These are phyloP conservation scores for Otolemur crassicaudatus DNA, from an alignment of 2,797 vertebrate genomes.

Conservation along the genomic window DNA sequence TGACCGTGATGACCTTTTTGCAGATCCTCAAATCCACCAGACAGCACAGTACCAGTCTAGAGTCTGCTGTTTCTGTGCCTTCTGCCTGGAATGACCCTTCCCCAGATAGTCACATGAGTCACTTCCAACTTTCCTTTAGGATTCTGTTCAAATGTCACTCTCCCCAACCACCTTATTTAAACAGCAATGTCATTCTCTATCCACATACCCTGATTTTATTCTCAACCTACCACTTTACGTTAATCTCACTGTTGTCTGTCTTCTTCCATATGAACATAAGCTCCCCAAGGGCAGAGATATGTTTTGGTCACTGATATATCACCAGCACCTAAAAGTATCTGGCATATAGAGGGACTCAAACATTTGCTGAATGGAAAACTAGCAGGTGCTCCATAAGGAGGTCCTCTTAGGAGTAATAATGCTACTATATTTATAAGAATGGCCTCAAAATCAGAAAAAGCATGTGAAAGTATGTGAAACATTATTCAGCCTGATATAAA, in stretches of 20 bases:
- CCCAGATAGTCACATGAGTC: neutral
- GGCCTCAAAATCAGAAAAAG: neutral
- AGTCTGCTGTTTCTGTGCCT: neutral
- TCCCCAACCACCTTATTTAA: neutral
- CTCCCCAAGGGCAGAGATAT: neutral
- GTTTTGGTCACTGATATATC: neutral
- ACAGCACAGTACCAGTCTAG: neutral
- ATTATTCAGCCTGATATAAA: neutral
- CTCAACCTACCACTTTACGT: neutral
- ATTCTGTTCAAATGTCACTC: neutral
- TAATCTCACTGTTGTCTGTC: neutral
- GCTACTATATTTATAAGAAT: neutral
- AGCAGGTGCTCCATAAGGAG: neutral
- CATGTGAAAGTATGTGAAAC: neutral
- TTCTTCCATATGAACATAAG: neutral
- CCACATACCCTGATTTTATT: neutral
- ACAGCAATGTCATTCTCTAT: neutral
- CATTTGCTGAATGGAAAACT: neutral
- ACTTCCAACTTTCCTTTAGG: neutral
- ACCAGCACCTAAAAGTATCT: neutral
- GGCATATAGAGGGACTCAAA: neutral
- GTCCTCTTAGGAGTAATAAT: neutral
- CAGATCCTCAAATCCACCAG: neutral
- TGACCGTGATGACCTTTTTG: neutral
- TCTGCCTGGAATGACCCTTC: neutral